Conservation (phyloP, 2,113 vertebrate species). For the Riparia riparia region DNA sequence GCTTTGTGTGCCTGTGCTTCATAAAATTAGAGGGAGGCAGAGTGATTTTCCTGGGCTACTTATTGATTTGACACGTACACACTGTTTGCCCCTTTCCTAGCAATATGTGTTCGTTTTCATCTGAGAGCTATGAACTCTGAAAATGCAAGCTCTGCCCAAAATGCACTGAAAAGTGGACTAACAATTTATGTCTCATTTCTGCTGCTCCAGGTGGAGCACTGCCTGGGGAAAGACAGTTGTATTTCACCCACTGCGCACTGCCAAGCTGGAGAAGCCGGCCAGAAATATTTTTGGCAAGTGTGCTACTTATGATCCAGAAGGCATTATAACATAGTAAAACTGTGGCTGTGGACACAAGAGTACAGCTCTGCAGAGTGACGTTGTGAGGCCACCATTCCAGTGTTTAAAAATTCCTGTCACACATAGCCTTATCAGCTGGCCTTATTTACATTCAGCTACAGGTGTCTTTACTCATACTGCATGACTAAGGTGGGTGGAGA, state of each 20-base stretch:
- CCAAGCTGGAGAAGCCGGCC: background rate
- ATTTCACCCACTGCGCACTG: background rate
- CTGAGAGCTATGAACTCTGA: background rate
- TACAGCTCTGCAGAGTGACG: rapidly evolving
- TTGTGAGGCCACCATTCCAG: background rate
- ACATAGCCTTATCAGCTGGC: slow-evolving; percentile 3
- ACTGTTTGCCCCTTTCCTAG: background rate
- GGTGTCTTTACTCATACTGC: slow-evolving; percentile 50
- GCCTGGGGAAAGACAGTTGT: background rate
- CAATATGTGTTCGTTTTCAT: background rate
- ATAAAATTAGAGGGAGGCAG: background rate
- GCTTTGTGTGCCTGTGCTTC: background rate
- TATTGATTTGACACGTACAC: background rate
- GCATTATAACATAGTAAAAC: background rate
- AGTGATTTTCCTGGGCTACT: background rate
- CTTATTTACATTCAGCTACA: slow-evolving; percentile 52
- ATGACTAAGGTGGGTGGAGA: slow-evolving; percentile 45
- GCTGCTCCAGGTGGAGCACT: background rate
- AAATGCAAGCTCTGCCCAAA: background rate
- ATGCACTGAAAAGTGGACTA: background rate
- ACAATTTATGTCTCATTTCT: background rate
- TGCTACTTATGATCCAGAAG: background rate
- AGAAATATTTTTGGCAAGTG: background rate
- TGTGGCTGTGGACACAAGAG: background rate
- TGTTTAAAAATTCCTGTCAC: slow-evolving; percentile 46